phyloP scores from a whole-genome alignment of 2,113 vertebrate genomes.

The Castor canadensis region DNA sequence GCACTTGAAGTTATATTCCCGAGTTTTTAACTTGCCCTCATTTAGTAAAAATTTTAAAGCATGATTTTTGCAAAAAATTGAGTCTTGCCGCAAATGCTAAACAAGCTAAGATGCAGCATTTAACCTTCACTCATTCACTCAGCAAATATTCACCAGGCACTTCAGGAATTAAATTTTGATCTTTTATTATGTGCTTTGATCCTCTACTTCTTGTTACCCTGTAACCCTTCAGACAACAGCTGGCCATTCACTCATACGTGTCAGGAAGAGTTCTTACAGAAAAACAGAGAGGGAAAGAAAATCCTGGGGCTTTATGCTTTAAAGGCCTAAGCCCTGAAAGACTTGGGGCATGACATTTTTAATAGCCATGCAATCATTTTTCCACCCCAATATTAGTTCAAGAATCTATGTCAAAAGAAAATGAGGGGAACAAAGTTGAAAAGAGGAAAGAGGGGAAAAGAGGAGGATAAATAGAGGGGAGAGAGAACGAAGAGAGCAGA shows the following conservation, averaged over 20 bases:
- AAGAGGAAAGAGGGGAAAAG: background rate
- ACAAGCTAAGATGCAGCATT: background rate
- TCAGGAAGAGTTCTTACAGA: constrained; percentile 28
- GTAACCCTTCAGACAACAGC: constrained; percentile 38
- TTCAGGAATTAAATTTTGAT: background rate
- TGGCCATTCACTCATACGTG: constrained; percentile 19
- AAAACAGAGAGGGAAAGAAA: background rate
- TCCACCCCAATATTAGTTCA: background rate
- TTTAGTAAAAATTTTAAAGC: background rate
- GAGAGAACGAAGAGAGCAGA: fast-evolving
- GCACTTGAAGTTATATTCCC: background rate
- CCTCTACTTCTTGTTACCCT: background rate
- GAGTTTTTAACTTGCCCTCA: background rate
- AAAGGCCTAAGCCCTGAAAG: constrained; percentile 26
- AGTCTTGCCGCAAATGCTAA: background rate
- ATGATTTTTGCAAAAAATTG: constrained; percentile 35
- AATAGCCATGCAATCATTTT: constrained; percentile 1
- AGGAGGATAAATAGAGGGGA: background rate
- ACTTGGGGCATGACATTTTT: constrained; percentile 5
- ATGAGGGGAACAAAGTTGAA: background rate
- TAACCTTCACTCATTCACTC: background rate
- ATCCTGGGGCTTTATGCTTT: constrained; percentile 10
- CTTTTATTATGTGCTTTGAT: background rate
- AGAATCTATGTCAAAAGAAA: constrained; percentile 11
- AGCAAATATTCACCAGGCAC: background rate